Base-by-base conservation (phyloP, 1,140 invertebrate genomes). In the Laupala kohalensis region DNA sequence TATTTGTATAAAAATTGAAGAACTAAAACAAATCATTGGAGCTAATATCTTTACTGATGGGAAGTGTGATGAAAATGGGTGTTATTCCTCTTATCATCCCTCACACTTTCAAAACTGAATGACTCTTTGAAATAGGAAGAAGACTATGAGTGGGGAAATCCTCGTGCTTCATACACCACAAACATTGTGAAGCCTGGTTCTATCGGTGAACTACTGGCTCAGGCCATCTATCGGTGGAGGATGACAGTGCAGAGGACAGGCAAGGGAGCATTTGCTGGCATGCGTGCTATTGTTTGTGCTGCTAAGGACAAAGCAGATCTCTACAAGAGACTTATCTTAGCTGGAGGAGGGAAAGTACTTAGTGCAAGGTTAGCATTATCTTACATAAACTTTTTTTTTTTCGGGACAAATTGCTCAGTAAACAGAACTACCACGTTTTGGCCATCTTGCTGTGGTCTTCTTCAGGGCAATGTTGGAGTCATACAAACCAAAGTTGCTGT, bases 121-220 rank as follows among this genome's bases (percentile, higher is more conserved):
- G 67, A 12, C 27, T 70, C 74, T 67, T 72, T 70, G 30, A 70
- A 76, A 25, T 75, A 94, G 88, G 92, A 95, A 78, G 88, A 91
- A 75, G 81, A 86, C 5, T 92, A 83, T 79, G 91, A 92, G 78
- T 92, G 89, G 86, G 90, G 90, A 1, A 92, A 91, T 78, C 86
- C 86, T 19, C 75, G 79, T 19, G 78, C 79, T 69, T 26, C 78
- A 85, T 1, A 85, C 87, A 0, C 64, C 78, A 0, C 29, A 80
- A 76, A 15, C 76, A 81, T 53, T 79, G 79, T 0, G 87, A 87
- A 75, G 80, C 79, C 62, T 75, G 79, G 13, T 83, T 86, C 30
- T 85, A 86, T 0, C 78, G 78, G 2, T 87, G 87, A 4, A 64
- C 25, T 53, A 15, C 72, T 74, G 69, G 75, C 74, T 67, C 25